Percentiles rank a stretch among this genome's conserved stretches.
These are phyloP conservation scores for Sweltsa coloradensis DNA, from an alignment of 1,140 invertebrate genomes.

Conservation along the genomic window DNA sequence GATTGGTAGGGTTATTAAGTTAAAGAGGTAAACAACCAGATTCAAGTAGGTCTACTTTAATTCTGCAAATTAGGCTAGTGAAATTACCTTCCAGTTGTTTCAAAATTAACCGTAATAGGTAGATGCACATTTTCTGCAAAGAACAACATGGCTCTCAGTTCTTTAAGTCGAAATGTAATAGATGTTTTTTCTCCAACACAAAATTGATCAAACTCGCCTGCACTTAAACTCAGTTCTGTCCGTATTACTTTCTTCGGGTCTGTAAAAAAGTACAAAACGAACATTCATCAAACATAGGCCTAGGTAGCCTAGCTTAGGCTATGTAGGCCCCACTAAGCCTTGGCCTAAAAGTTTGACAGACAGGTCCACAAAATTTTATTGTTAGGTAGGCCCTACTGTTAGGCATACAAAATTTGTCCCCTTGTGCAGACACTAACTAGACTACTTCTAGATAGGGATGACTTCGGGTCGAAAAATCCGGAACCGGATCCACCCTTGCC, in stretches of 20 bases:
- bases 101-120: conserved; percentile 57
- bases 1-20: no score
- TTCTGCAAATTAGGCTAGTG: conserved; percentile 12
- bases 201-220: conserved; percentile 66
- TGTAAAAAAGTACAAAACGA: neutral
- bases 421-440: no score
- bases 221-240: conserved; percentile 51
- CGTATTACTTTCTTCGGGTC: conserved; percentile 17
- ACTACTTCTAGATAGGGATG: no score
- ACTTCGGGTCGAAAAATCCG: no score
- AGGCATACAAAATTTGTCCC: no score
- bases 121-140: conserved; percentile 63
- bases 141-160: conserved; percentile 59
- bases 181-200: conserved; percentile 46
- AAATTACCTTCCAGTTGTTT: conserved; percentile 54
- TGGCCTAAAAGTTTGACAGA: no score
- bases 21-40: no score
- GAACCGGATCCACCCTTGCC: no score
- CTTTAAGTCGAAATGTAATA: conserved; percentile 76
- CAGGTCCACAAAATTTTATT: no score
- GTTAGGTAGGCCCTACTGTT: no score
- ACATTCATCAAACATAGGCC: neutral
- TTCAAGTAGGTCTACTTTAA: conserved; percentile 22
- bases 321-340: no score
- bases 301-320: no score